Evolutionary conservation across 2,888 invertebrate species (phyloP).

Genomic region (Cephus nigrinus): DNA sequence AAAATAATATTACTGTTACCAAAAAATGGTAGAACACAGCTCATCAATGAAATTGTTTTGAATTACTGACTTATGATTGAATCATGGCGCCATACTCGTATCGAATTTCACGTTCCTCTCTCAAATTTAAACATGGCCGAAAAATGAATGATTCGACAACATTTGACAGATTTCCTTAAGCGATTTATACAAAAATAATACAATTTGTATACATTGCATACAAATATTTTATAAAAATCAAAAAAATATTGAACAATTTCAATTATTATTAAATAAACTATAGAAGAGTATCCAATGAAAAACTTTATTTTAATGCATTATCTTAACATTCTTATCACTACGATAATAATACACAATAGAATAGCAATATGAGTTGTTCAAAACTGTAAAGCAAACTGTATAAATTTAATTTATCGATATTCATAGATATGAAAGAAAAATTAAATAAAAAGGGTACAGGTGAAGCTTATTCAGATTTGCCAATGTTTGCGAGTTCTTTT

Average conservation of each 20-base stretch:
- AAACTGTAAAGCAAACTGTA: neutral
- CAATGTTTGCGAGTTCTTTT: slow-evolving; percentile 72
- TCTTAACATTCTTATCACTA: neutral
- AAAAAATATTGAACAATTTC: neutral
- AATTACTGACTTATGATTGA: neutral
- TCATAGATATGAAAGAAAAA: neutral
- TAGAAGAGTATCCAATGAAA: neutral
- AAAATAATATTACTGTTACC: neutral
- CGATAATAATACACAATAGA: neutral
- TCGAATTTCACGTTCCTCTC: neutral
- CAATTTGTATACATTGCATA: neutral
- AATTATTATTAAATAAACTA: neutral
- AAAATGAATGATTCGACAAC: neutral
- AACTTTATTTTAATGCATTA: neutral
- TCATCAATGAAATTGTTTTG: neutral
- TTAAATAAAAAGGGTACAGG: neutral
- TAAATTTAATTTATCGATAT: neutral
- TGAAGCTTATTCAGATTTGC: neutral
- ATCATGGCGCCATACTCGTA: neutral
- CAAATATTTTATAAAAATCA: neutral
- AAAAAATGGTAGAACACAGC: neutral
- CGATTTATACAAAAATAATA: neutral
- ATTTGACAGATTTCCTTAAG: neutral
- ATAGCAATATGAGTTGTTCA: neutral
- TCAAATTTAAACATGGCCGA: neutral